A percentile compares a stretch with the other conserved stretches of the same genome.
Conservation (phyloP, 2,113 vertebrate species). For the Phoenicopterus ruber region DNA sequence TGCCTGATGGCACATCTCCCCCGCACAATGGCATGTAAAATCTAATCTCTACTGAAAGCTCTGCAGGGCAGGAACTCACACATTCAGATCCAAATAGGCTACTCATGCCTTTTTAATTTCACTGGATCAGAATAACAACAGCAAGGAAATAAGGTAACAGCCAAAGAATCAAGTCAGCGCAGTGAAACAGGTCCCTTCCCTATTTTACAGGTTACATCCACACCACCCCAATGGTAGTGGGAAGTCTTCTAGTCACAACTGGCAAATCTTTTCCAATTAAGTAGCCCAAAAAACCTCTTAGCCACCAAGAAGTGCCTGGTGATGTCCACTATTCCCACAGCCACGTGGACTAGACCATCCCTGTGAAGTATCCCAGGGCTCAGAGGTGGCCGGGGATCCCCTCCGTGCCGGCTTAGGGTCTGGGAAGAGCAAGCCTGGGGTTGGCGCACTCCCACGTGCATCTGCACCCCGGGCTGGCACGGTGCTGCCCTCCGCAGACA, state of each 20-base stretch:
- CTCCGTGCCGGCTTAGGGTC: not conserved
- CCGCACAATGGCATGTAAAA: constrained; percentile 53
- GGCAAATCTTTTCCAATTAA: not conserved
- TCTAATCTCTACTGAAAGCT: constrained; percentile 60
- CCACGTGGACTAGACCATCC: rapidly evolving
- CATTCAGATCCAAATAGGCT: constrained; percentile 49
- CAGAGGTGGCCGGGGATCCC: not conserved
- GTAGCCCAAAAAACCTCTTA: not conserved
- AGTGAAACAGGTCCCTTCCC: not conserved
- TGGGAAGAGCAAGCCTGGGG: not conserved
- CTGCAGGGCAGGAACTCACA: constrained; percentile 55
- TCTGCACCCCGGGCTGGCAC: not conserved
- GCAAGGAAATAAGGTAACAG: constrained; percentile 39
- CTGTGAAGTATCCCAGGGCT: not conserved
- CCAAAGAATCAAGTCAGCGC: not conserved
- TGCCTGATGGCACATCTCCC: constrained; percentile 49
- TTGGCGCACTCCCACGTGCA: not conserved
- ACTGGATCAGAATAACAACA: constrained; percentile 19
- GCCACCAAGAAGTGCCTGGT: not conserved
- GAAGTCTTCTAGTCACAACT: not conserved
- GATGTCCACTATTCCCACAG: not conserved
- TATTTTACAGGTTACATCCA: not conserved
- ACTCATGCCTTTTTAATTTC: constrained; percentile 67
- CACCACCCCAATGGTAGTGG: not conserved
- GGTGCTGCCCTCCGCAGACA: not conserved